These are phyloP conservation scores for Lampris incognitus DNA, from an alignment of 2,113 vertebrate species.

Conservation along the genomic window DNA sequence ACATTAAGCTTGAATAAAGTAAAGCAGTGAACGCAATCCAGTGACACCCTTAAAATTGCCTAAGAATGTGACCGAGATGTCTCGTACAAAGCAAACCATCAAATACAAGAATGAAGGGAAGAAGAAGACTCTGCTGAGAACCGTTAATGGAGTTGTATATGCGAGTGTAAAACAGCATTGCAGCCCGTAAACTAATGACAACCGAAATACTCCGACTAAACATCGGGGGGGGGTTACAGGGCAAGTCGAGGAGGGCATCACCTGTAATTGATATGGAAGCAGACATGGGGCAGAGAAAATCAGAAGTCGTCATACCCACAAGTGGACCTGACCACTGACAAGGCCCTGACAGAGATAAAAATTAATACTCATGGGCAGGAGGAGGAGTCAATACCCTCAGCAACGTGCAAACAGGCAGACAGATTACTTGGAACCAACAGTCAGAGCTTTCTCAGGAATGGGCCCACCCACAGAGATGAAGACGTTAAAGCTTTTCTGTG, in stretches of 20 bases:
- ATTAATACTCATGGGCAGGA: neutral
- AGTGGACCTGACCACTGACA: too few species aligned
- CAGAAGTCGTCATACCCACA: neutral
- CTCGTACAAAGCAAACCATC: neutral
- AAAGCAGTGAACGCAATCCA: too few species aligned
- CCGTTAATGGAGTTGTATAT: neutral
- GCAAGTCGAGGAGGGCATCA: slow-evolving; percentile 11
- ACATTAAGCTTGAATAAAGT: too few species aligned
- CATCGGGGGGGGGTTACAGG: neutral
- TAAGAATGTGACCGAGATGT: too few species aligned
- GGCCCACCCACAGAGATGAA: slow-evolving; percentile 24
- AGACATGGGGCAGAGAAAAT: neutral
- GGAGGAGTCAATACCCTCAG: neutral
- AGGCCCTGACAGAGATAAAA: neutral
- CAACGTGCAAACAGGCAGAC: neutral
- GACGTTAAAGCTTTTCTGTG: slow-evolving; percentile 15
- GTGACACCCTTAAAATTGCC: too few species aligned
- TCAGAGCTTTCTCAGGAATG: neutral
- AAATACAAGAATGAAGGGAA: neutral
- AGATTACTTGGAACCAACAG: neutral
- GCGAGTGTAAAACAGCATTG: slow-evolving; percentile 4
- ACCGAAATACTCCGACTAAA: slow-evolving; percentile 1
- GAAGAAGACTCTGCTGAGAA: slow-evolving; percentile 4
- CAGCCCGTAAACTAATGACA: slow-evolving; percentile 24
- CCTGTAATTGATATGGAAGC: neutral